Evolutionary conservation across 2,888 invertebrate species (phyloP), one percentile per base, ranked within the genome.

Genomic region (Campoplex capitator): DNA sequence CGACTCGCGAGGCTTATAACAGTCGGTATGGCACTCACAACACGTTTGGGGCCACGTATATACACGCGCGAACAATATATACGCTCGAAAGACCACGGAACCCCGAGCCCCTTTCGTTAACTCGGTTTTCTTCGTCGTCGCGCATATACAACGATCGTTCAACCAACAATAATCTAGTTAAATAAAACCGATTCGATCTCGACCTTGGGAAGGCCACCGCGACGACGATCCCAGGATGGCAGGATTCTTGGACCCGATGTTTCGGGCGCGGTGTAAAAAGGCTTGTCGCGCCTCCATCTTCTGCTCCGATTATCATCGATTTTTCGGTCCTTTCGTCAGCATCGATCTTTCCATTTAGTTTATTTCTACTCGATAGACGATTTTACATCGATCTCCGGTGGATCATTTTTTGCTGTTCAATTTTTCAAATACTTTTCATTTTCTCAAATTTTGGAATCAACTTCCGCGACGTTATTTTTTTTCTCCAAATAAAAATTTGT

Each of bases 141-240:
- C 7, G 45, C 35, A 38, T 6, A 38, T 6, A 58, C 70, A 16
- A 51, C 75, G 58, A 75, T 54, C 79, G 74, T 78, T 79, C 82
- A 85, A 83, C 85, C 83, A 75, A 84, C 83, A 71, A 77, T 6
- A 38, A 3, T 6, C 77, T 51, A 54, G 58, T 75, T 48, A 62
- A 54, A 70, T 77, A 42, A 58, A 65, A 70, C 77, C 85, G 83
- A 83, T 85, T 83, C 76, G 71, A 83, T 86, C 86, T 67, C 83
- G 83, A 83, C 86, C 83, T 86, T 86, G 83, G 58, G 67, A 83
- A 86, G 86, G 83, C 86, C 83, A 62, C 73, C 45, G 51, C 42
- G 54, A 79, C 42, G 71, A 83, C 62, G 16, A 62, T 23, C 23
- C 23, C 62, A 28, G 62, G 62, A 62, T 32, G 23, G 23, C 6